Conservation (phyloP, 2,888 invertebrate genomes). For the Podabrus alpinus region DNA sequence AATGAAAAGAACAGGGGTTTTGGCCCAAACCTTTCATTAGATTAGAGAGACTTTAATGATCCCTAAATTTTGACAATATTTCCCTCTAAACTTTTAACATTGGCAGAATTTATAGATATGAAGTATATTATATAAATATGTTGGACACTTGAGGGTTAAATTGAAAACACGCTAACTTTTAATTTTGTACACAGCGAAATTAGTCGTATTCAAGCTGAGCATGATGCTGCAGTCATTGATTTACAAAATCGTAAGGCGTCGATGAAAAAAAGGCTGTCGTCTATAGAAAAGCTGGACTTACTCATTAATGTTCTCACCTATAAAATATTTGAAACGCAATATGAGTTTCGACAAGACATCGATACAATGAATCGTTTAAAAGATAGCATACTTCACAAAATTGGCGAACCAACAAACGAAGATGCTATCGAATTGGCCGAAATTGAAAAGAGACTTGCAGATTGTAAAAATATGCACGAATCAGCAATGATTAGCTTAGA, state of each 20-base stretch:
- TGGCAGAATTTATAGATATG: too few relatives aligned
- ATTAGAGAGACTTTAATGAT: too few relatives aligned
- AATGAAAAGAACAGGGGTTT: too few relatives aligned
- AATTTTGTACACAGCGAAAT: slow-evolving; percentile 29
- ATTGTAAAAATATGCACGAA: slow-evolving; percentile 40
- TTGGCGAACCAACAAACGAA: slow-evolving; percentile 23
- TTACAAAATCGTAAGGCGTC: slow-evolving; percentile 28
- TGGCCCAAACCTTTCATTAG: too few relatives aligned
- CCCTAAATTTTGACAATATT: too few relatives aligned
- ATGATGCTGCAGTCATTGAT: slow-evolving; percentile 29
- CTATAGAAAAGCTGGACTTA: slow-evolving; percentile 42
- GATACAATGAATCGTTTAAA: slow-evolving; percentile 38
- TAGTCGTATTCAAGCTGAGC: slow-evolving; percentile 31
- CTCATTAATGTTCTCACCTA: slow-evolving; percentile 43
- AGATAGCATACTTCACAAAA: slow-evolving; percentile 32
- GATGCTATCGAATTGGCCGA: slow-evolving; percentile 29
- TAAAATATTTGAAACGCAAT: slow-evolving; percentile 44
- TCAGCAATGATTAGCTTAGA: slow-evolving; percentile 39
- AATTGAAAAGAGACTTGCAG: slow-evolving; percentile 41
- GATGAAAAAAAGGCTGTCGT: slow-evolving; percentile 22
- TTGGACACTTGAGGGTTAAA: neutral
- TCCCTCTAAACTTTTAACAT: too few relatives aligned
- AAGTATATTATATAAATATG: neutral
- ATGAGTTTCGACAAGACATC: slow-evolving; percentile 40
- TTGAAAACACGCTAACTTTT: neutral